Conservation (phyloP, 1,140 invertebrate genomes). For the Centruroides sculpturatus region DNA sequence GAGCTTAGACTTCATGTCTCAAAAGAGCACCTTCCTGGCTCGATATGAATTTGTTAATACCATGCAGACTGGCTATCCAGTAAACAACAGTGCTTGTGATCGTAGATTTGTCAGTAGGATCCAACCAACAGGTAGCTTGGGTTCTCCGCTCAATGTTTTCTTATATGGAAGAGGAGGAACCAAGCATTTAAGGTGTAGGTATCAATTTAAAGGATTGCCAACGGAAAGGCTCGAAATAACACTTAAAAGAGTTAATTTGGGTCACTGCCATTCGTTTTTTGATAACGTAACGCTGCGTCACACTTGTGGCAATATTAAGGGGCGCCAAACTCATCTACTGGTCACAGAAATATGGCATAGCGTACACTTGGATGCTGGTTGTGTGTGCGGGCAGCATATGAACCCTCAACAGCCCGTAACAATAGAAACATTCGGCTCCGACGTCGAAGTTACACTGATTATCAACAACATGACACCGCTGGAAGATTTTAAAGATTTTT, state of each 20-base stretch:
- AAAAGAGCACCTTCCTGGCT: conserved; percentile 12
- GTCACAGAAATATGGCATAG: conserved; percentile 14
- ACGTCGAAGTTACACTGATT: conserved; percentile 63
- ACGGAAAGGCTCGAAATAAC: conserved; percentile 5
- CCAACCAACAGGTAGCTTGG: background rate
- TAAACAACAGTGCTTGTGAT: conserved; percentile 16
- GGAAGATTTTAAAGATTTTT: conserved; percentile 65
- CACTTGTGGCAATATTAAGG: conserved; percentile 3
- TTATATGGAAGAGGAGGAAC: conserved; percentile 15
- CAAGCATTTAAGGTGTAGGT: conserved; percentile 11
- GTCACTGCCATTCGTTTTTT: conserved; percentile 8
- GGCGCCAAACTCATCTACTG: conserved; percentile 6
- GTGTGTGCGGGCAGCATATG: conserved; percentile 44
- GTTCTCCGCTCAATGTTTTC: conserved; percentile 14
- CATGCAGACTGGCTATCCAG: conserved; percentile 12
- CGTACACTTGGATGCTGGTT: conserved; percentile 42
- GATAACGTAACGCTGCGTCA: conserved; percentile 7
- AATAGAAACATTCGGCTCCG: conserved; percentile 54
- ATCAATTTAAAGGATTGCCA: conserved; percentile 7
- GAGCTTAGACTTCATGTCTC: background rate
- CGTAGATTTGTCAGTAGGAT: conserved; percentile 11
- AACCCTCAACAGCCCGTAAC: conserved; percentile 40
- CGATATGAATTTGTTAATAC: conserved; percentile 19
- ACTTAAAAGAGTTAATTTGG: conserved; percentile 4
- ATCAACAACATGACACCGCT: conserved; percentile 63